A percentile compares a stretch with the other conserved stretches of the same genome.
Conservation (phyloP, 2,113 vertebrate species). For the Crotalus helleri region DNA sequence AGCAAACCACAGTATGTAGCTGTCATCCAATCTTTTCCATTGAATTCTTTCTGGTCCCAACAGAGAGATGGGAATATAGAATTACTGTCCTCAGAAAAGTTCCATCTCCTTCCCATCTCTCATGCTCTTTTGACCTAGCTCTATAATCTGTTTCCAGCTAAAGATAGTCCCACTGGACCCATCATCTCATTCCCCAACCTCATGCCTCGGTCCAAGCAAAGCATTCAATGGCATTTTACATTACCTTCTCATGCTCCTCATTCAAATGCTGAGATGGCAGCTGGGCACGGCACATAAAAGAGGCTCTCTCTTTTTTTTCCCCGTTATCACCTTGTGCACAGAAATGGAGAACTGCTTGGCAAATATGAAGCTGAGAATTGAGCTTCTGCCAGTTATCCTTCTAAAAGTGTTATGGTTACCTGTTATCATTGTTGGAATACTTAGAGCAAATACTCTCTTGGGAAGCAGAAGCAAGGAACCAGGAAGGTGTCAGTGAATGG, state of each 20-base stretch:
- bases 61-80: conserved; percentile 11
- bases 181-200: background rate
- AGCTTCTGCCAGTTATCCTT: background rate
- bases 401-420: background rate
- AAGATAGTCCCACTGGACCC: conserved; percentile 1
- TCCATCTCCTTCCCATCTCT: background rate
- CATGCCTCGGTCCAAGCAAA: conserved; percentile 6
- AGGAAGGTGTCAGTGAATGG: background rate
- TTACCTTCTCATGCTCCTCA: background rate
- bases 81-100: background rate
- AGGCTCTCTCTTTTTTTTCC: too few species aligned
- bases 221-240: background rate
- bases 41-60: background rate
- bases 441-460: background rate
- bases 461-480: background rate
- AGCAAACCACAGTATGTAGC: background rate
- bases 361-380: background rate
- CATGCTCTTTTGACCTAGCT: conserved; percentile 38
- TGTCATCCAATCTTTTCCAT: background rate
- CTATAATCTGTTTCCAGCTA: conserved; percentile 20
- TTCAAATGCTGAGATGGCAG: background rate
- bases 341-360: background rate
- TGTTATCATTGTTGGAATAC: background rate
- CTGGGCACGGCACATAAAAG: background rate
- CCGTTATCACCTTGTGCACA: background rate